phyloP scores from a whole-genome alignment of 2,888 invertebrate species.

The Ceramica pisi region DNA sequence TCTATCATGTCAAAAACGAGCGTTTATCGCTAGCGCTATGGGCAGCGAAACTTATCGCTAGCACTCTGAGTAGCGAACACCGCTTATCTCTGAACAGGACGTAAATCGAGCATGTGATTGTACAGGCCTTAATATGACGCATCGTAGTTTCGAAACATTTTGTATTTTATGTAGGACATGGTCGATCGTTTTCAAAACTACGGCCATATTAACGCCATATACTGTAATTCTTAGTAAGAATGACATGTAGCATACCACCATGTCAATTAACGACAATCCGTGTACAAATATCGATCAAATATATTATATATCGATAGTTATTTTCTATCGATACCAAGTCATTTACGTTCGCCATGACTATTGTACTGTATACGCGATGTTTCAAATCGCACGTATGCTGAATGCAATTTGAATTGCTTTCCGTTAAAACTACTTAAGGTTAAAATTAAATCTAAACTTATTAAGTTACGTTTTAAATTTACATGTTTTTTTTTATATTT shows the following conservation, averaged over 20 bases:
- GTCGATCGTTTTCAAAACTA: neutral
- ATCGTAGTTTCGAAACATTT: neutral
- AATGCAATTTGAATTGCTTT: slow-evolving; percentile 15
- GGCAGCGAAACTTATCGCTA: too few relatives aligned
- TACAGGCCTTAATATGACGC: neutral
- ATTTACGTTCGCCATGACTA: slow-evolving; percentile 39
- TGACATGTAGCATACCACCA: slow-evolving; percentile 40
- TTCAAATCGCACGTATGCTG: slow-evolving; percentile 47
- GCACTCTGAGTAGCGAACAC: too few relatives aligned
- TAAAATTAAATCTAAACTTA: slow-evolving; percentile 27
- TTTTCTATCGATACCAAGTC: slow-evolving; percentile 22
- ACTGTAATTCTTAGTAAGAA: neutral
- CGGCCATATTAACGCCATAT: neutral
- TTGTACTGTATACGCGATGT: slow-evolving; percentile 50
- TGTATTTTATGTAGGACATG: too few relatives aligned
- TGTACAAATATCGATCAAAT: slow-evolving; percentile 4
- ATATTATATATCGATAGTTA: slow-evolving; percentile 2
- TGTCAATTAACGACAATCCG: slow-evolving; percentile 37
- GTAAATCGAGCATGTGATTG: neutral
- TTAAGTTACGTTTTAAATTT: slow-evolving; percentile 27
- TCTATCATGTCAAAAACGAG: too few relatives aligned
- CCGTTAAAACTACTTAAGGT: slow-evolving; percentile 8
- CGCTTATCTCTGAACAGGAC: too few relatives aligned
- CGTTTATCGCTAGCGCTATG: too few relatives aligned
- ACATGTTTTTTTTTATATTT: slow-evolving; percentile 48